Evolutionary conservation across 2,113 vertebrate species (phyloP).

Genomic region (Saccopteryx bilineata): DNA sequence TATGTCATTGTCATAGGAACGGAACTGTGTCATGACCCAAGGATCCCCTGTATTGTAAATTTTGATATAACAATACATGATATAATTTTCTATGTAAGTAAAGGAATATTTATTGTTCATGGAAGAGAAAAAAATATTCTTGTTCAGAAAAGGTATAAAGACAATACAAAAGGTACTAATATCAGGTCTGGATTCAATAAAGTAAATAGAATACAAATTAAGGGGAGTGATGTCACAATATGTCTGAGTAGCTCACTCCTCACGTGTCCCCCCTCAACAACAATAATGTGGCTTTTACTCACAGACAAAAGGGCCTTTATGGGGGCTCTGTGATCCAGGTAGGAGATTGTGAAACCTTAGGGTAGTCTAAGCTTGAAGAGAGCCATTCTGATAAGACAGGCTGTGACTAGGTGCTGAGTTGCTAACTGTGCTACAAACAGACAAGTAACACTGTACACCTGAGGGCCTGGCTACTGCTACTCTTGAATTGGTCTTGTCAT

Average conservation of each 20-base stretch:
- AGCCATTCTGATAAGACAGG: neutral
- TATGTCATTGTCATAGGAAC: no score
- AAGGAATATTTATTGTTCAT: neutral
- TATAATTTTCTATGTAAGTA: neutral
- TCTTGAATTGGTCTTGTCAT: neutral
- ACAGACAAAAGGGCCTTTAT: neutral
- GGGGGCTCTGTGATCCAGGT: neutral
- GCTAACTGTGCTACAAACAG: neutral
- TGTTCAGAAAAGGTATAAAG: slow-evolving; percentile 27
- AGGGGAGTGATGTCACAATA: neutral
- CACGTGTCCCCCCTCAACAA: neutral
- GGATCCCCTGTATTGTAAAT: neutral
- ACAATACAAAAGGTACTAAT: neutral
- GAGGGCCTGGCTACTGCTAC: neutral
- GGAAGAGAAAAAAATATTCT: neutral
- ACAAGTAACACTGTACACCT: neutral
- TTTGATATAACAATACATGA: neutral
- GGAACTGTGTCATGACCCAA: no score
- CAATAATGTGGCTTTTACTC: neutral
- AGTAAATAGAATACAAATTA: neutral
- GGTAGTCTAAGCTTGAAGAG: neutral
- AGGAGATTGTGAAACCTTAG: neutral
- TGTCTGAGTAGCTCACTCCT: neutral
- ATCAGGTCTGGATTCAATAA: neutral
- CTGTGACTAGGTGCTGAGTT: neutral